phyloP scores from a whole-genome alignment of 2,888 invertebrate genomes.

The Hetaerina titia region DNA sequence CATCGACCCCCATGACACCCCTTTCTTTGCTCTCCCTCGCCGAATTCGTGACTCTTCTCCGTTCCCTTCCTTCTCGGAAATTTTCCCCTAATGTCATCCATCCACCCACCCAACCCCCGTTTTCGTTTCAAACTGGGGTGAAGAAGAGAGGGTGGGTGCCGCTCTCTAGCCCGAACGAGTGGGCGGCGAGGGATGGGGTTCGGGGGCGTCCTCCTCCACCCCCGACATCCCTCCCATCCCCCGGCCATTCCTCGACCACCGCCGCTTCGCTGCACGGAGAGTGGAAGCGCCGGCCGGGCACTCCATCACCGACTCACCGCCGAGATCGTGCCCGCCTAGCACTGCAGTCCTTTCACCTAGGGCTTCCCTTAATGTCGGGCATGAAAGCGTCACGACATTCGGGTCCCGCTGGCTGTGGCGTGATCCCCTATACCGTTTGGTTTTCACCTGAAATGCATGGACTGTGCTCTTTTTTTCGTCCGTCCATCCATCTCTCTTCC shows the following conservation, averaged over 20 bases:
- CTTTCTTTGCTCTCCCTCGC: background rate
- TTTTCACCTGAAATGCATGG: background rate
- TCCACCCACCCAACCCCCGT: background rate
- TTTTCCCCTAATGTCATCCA: conserved; percentile 19
- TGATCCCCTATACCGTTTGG: conserved; percentile 56
- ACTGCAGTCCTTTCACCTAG: background rate
- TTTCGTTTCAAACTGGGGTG: background rate
- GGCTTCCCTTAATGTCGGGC: background rate
- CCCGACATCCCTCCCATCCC: background rate
- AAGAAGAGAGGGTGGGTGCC: background rate
- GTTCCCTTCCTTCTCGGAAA: background rate
- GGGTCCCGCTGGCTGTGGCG: background rate
- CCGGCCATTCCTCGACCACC: background rate
- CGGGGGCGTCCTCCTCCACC: background rate
- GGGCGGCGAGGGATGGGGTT: background rate
- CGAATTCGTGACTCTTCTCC: background rate
- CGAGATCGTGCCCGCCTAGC: conserved; percentile 40
- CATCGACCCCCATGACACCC: background rate
- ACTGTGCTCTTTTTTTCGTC: background rate
- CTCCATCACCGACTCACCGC: conserved; percentile 23
- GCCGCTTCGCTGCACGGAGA: background rate
- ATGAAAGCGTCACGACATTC: conserved; percentile 20
- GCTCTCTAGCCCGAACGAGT: background rate
- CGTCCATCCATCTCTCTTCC: background rate
- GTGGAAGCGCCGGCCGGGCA: conserved; percentile 35